Evolutionary conservation across 2,113 vertebrate species (phyloP), one percentile per base, ranked within the genome.

Genomic region (Chaetodon trifascialis): DNA sequence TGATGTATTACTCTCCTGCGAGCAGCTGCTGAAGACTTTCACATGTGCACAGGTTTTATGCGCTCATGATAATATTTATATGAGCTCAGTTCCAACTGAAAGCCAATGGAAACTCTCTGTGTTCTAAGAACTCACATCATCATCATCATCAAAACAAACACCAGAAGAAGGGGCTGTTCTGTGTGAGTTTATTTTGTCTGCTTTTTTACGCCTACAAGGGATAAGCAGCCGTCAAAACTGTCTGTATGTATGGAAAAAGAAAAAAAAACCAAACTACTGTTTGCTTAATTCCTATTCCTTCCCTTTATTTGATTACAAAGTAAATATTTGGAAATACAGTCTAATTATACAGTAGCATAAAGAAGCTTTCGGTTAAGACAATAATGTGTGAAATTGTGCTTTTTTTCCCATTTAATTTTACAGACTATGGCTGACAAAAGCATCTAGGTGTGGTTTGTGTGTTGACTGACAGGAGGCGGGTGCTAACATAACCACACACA

Each of bases 21-120:
- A 83, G 77, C 74, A 79, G 73, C 84, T 76, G 86, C 87, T 55
- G 75, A 90, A 64, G 21, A 64, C 51, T 85, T 89, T 88, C 71
- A 73, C 82, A 79, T 88, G 71, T 83, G 72, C 75, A 55, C 62
- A 15, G 82, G 76, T 47, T 80, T 84, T 76, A 40, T 67, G 42
- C 75, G 52, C 59, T 85, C 63, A 72, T 70, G 63, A 83, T 88
- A 82, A 89, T 86, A 83, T 91, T 88, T 85, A 89, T 42, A 74
- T 62, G 79, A 86, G 75, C 65, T 79, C 34, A 47, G 49, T 49
- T 80, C 64, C 73, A 76, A 21, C 54, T 59, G 44, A 44, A 62
- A 12, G 76, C 62, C 74, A 71, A 21, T 78, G 76, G 72, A 88
- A 92, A 90, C 75, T 51, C 38, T 76, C 14, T 46, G 40, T 76